Evolutionary conservation across 2,113 vertebrate species (phyloP).

Genomic region (Elephas maximus): DNA sequence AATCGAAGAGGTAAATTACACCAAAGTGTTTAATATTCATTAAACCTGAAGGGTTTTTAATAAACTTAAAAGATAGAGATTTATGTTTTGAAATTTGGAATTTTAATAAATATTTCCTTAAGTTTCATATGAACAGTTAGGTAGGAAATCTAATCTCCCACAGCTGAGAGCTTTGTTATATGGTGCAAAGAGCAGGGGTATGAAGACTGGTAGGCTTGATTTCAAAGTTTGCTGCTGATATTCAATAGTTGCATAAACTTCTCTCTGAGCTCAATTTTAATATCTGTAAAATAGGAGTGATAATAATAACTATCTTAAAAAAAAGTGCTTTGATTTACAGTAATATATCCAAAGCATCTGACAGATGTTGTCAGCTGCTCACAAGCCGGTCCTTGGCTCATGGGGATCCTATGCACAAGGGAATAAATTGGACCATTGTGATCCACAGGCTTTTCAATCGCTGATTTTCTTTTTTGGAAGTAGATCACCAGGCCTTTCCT

Average conservation of each 20-base stretch:
- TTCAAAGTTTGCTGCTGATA: background rate
- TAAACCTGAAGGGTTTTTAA: conserved; percentile 55
- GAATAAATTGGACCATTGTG: background rate
- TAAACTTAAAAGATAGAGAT: conserved; percentile 21
- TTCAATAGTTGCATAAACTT: background rate
- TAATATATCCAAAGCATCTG: background rate
- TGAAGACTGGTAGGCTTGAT: background rate
- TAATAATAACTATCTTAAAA: background rate
- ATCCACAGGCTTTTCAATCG: background rate
- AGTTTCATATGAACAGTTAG: background rate
- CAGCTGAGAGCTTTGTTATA: background rate
- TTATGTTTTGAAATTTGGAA: conserved; percentile 14
- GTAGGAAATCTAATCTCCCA: background rate
- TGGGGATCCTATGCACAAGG: background rate
- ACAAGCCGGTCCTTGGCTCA: background rate
- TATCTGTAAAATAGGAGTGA: conserved; percentile 17
- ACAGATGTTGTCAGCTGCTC: background rate
- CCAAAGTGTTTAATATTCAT: conserved; percentile 46
- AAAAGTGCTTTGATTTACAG: conserved; percentile 14
- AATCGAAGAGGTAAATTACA: conserved; percentile 59
- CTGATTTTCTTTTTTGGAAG: background rate
- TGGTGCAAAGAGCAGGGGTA: background rate
- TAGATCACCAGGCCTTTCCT: background rate
- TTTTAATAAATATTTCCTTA: conserved; percentile 14
- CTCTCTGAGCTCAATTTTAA: conserved; percentile 6